Base-by-base conservation (phyloP, 1,140 invertebrate genomes). In the Muscidifurax raptorellus region DNA sequence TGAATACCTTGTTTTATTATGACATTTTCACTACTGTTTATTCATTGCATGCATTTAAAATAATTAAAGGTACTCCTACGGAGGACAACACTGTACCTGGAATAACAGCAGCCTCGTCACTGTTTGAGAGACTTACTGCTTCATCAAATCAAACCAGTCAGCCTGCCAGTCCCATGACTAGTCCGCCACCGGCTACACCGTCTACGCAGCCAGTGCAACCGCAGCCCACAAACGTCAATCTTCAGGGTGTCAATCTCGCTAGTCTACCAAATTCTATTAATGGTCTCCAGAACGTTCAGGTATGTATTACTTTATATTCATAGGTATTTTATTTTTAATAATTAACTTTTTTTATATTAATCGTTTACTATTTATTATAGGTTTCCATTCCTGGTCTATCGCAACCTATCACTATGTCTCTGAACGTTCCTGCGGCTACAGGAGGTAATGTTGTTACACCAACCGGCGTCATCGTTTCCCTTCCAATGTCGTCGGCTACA, bases 361-460 rank as follows among this genome's bases (percentile, higher is more conserved):
- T 44, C 12, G 1, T 74, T 22, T 74, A 36, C 12, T 76, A 30
- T 27, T 52, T 47, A 44, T 28, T 36, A 87, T 94, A 96, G 93
- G 96, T 97, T 52, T 96, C 97, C 89, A 95, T 97, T 87, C 96
- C 96, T 25, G 96, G 96, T 66, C 94, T 97, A 66, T 94, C 96
- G 18, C 96, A 96, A 87, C 96, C 96, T 15, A 96, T 97, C 88
- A 96, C 96, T 44, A 93, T 97, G 88, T 96, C 96, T 36, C 91
- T 97, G 76, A 96, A 96, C 88, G 95, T 95, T 83, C 95, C 94
- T 66, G 92, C 92, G 52, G 91, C 93, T n/a, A 92, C 92, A 40
- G 91, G 89, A 86, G 80, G 80, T 36, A 86, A 64, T 69, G 92
- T 92, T 27, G 92, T 94, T 71, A 94, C 94, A 47, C 94, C 94